phyloP scores from a whole-genome alignment of 2,888 invertebrate species.

The Lepidochrysops patricia region DNA sequence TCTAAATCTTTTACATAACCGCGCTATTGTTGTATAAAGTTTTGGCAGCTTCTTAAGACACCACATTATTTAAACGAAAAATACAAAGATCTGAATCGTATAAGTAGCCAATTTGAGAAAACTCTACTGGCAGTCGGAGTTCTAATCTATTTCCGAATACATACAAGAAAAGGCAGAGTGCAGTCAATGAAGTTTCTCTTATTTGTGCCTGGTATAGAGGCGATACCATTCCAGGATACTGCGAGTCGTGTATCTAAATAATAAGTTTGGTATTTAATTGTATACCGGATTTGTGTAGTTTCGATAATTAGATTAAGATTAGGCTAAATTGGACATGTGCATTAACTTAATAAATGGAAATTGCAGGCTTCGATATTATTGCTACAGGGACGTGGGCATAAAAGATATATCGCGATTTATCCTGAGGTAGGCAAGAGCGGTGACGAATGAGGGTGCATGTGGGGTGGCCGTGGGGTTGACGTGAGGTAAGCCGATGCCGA shows the following conservation, averaged over 20 bases:
- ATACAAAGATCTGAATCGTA: not conserved
- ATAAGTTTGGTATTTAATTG: not conserved
- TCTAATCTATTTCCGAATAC: too few relatives aligned
- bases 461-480: conserved; percentile 17
- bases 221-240: not conserved
- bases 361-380: not conserved
- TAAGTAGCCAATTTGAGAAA: not conserved
- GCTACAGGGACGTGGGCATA: not conserved
- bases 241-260: not conserved
- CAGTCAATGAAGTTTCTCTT: not conserved
- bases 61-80: not conserved
- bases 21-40: not conserved
- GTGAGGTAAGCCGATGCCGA: conserved; percentile 21
- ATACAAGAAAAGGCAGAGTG: too few relatives aligned
- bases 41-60: not conserved
- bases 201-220: not conserved
- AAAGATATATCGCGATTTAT: not conserved
- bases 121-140: not conserved
- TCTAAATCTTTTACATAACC: not conserved
- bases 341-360: not conserved
- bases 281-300: not conserved
- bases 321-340: not conserved
- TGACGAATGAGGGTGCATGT: conserved; percentile 15
- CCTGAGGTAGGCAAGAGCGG: not conserved
- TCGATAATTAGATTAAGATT: not conserved